A percentile compares a stretch with the other conserved stretches of the same genome.
Conservation (phyloP, 2,888 invertebrate genomes). For the Morpho helenor region DNA sequence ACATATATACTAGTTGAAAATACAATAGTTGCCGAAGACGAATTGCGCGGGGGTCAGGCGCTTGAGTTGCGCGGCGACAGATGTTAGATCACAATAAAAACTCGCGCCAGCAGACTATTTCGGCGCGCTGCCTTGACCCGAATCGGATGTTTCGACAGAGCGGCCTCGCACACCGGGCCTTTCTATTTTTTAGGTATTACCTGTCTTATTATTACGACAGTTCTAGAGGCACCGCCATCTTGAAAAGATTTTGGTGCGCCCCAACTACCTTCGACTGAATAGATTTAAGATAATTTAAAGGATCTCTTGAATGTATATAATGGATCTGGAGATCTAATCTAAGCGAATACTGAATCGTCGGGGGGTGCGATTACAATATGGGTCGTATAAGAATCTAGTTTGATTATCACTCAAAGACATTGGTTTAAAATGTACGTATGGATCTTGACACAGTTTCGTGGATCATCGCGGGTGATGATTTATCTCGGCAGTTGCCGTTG, state of each 20-base stretch:
- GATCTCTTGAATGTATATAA: too few relatives aligned
- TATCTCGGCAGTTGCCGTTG: slow-evolving; percentile 44
- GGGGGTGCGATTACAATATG: neutral
- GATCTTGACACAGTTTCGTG: slow-evolving; percentile 73
- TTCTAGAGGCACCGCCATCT: slow-evolving; percentile 66
- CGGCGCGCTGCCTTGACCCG: slow-evolving; percentile 77
- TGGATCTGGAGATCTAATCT: too few relatives aligned
- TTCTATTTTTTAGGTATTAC: slow-evolving; percentile 79
- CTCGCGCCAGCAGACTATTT: slow-evolving; percentile 75
- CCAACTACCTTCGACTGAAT: slow-evolving; percentile 32
- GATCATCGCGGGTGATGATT: slow-evolving; percentile 67
- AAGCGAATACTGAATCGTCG: neutral
- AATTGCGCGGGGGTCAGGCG: slow-evolving; percentile 37
- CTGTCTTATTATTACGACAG: slow-evolving; percentile 78
- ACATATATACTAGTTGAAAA: slow-evolving; percentile 7
- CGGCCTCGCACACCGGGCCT: slow-evolving; percentile 78
- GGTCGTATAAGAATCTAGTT: slow-evolving; percentile 30
- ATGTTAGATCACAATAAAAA: slow-evolving; percentile 78
- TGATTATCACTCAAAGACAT: slow-evolving; percentile 23
- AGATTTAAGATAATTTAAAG: too few relatives aligned
- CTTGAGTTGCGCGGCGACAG: slow-evolving; percentile 50
- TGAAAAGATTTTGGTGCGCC: slow-evolving; percentile 61
- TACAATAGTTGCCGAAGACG: slow-evolving; percentile 21
- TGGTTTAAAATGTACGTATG: slow-evolving; percentile 37
- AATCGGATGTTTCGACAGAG: slow-evolving; percentile 76